Conservation (phyloP, 2,888 invertebrate species). For the Shargacucullia verbasci region DNA sequence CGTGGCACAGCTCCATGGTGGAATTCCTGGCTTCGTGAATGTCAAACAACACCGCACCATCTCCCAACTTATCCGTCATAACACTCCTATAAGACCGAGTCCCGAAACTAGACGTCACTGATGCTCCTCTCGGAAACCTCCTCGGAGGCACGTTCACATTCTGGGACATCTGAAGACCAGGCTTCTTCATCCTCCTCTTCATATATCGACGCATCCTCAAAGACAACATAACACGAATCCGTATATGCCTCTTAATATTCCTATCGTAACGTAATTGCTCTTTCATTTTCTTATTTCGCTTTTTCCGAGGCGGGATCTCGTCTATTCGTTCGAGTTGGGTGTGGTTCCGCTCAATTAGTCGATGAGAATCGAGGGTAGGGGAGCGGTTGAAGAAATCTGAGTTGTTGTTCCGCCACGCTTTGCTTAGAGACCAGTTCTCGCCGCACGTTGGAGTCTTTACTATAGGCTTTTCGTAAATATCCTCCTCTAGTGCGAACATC, state of each 20-base stretch:
- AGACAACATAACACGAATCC: conserved; percentile 91
- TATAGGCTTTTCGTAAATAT: conserved; percentile 83
- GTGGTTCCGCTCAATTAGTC: conserved; percentile 67
- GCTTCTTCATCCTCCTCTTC: conserved; percentile 76
- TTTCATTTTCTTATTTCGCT: conserved; percentile 77
- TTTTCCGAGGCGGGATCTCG: conserved; percentile 76
- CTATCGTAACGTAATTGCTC: conserved; percentile 88
- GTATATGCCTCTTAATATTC: conserved; percentile 90
- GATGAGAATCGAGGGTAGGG: conserved; percentile 68
- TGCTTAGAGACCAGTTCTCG: conserved; percentile 87
- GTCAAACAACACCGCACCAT: conserved; percentile 83
- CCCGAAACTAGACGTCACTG: conserved; percentile 79
- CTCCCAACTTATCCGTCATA: conserved; percentile 79
- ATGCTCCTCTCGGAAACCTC: conserved; percentile 74
- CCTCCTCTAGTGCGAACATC: conserved; percentile 82
- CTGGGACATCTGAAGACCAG: conserved; percentile 63
- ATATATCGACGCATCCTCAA: conserved; percentile 89
- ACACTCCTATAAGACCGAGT: conserved; percentile 82
- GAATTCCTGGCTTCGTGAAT: conserved; percentile 85
- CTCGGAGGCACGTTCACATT: conserved; percentile 77
- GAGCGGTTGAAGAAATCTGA: conserved; percentile 76
- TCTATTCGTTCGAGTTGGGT: conserved; percentile 78
- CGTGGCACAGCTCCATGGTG: conserved; percentile 84
- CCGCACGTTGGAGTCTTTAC: conserved; percentile 79
- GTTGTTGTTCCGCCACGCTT: conserved; percentile 83